Conservation (phyloP, 2,888 invertebrate species). For the Callyntrura guangdongensis region DNA sequence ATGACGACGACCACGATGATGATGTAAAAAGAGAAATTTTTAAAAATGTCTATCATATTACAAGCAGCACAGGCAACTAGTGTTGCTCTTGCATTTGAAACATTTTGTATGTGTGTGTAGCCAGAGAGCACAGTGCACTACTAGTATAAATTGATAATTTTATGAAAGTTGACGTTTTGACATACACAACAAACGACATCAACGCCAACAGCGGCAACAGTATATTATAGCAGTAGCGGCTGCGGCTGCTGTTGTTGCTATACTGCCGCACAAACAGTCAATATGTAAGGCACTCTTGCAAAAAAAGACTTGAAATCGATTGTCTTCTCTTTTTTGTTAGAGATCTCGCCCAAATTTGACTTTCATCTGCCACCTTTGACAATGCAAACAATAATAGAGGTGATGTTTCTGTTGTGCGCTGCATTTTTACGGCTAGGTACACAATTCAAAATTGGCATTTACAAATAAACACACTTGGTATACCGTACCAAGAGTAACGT, state of each 20-base stretch:
- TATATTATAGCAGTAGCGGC: no score
- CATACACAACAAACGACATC: neutral
- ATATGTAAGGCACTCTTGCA: neutral
- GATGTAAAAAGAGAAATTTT: slow-evolving; percentile 54
- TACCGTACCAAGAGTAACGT: no score
- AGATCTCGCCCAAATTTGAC: neutral
- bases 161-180: slow-evolving; percentile 54
- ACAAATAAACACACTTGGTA: no score
- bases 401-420: neutral
- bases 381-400: neutral
- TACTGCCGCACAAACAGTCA: no score
- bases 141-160: slow-evolving; percentile 25
- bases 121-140: neutral
- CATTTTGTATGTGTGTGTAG: slow-evolving; percentile 3
- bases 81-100: neutral
- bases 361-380: neutral
- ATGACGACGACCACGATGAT: no score
- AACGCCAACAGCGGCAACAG: no score
- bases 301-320: slow-evolving; percentile 21
- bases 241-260: no score
- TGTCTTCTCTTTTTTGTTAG: neutral
- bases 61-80: neutral
- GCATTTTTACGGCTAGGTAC: neutral
- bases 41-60: slow-evolving; percentile 34
- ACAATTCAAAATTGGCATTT: no score